Evolutionary conservation across 2,797 vertebrate genomes (phyloP).

Genomic region (Petrocephalus sullivani): DNA sequence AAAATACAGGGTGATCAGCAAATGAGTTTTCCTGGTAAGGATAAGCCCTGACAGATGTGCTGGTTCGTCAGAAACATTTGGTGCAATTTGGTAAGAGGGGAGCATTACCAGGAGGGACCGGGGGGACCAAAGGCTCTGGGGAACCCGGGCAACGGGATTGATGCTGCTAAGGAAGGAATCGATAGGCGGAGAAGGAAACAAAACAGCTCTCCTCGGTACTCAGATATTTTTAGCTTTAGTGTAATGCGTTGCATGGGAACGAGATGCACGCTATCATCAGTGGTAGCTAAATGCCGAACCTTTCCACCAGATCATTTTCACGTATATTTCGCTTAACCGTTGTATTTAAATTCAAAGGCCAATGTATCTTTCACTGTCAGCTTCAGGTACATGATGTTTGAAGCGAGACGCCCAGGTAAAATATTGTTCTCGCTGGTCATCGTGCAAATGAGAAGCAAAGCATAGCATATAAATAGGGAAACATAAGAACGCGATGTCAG

Average conservation of each 20-base stretch:
- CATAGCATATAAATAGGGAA: neutral
- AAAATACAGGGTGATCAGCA: neutral
- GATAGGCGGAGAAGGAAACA: neutral
- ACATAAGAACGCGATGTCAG: neutral
- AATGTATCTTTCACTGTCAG: neutral
- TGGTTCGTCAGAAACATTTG: neutral
- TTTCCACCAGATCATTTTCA: neutral
- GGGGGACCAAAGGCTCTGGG: neutral
- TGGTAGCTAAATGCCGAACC: neutral
- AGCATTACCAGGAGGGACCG: too few relatives aligned
- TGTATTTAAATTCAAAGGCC: neutral
- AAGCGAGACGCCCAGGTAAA: neutral
- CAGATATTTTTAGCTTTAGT: conserved; percentile 3
- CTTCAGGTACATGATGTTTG: neutral
- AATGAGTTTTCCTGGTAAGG: conserved; percentile 3
- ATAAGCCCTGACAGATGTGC: conserved; percentile 9
- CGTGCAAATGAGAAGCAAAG: neutral
- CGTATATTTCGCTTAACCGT: neutral
- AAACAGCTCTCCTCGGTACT: neutral
- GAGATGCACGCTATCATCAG: neutral
- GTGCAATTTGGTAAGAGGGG: neutral
- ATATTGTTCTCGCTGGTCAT: neutral
- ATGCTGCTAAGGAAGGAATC: neutral
- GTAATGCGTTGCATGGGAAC: conserved; percentile 6
- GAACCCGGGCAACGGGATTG: neutral